Evolutionary conservation across 2,113 vertebrate genomes (phyloP).

Genomic region (Nyctibius bracteatus): DNA sequence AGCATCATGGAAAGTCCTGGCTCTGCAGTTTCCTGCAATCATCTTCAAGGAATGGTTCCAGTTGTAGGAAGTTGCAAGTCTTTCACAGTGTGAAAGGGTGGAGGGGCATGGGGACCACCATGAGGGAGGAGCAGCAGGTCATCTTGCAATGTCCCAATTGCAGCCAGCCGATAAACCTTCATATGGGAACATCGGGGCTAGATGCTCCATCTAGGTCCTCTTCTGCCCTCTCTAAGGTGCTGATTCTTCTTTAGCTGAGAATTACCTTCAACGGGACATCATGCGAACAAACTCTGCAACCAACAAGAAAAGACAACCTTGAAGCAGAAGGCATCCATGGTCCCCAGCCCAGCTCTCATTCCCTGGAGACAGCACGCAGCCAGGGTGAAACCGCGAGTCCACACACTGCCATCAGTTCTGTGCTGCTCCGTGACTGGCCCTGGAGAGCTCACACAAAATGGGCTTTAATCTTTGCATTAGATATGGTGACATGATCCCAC

Average conservation of each 20-base stretch:
- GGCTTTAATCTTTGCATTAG: neutral
- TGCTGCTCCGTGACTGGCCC: accelerated
- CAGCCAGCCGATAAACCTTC: conserved; percentile 67
- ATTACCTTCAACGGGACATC: conserved; percentile 90
- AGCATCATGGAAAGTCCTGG: conserved; percentile 58
- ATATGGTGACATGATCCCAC: neutral
- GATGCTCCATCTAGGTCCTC: conserved; percentile 59
- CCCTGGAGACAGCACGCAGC: neutral
- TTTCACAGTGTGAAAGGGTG: conserved; percentile 81
- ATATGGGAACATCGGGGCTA: conserved; percentile 53
- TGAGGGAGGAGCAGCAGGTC: conserved; percentile 65
- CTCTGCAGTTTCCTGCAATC: conserved; percentile 43
- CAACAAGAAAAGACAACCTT: neutral
- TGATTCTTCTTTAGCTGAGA: conserved; percentile 43
- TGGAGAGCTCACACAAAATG: neutral
- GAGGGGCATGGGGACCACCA: conserved; percentile 66
- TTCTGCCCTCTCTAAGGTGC: conserved; percentile 60
- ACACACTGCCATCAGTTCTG: neutral
- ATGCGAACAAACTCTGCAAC: conserved; percentile 92
- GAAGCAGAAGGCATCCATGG: neutral
- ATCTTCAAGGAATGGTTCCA: conserved; percentile 64
- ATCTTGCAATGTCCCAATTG: conserved; percentile 61
- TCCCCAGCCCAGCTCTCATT: neutral
- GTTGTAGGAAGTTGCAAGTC: conserved; percentile 74
- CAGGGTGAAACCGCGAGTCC: neutral